These are phyloP conservation scores for Acleris emargana DNA, from an alignment of 2,888 invertebrate species.

Conservation along the genomic window DNA sequence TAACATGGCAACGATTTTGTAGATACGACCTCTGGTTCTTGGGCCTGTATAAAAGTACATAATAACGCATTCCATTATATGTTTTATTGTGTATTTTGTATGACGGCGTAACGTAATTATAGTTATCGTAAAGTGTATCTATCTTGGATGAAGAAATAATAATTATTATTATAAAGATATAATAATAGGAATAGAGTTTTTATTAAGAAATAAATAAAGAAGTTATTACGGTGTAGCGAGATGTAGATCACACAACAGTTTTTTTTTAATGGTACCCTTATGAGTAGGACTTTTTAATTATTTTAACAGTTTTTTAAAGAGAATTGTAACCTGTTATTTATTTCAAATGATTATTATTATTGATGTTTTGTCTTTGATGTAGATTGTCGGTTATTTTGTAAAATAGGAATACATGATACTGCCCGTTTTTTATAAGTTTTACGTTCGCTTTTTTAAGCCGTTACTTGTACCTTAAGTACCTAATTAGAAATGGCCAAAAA, in stretches of 20 bases:
- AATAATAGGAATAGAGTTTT: slow-evolving; percentile 83
- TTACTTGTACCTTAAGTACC: slow-evolving; percentile 34
- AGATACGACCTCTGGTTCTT: slow-evolving; percentile 47
- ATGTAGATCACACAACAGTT: slow-evolving; percentile 68
- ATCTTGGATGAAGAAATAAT: slow-evolving; percentile 80
- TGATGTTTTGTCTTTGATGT: slow-evolving; percentile 76
- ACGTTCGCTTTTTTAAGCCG: slow-evolving; percentile 52
- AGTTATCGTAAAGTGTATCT: slow-evolving; percentile 78
- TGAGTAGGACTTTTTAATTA: slow-evolving; percentile 73
- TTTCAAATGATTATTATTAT: slow-evolving; percentile 83
- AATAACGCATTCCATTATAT: slow-evolving; percentile 43
- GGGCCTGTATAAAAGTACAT: slow-evolving; percentile 42
- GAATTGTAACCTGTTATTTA: slow-evolving; percentile 82
- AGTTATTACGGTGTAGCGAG: slow-evolving; percentile 74
- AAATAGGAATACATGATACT: slow-evolving; percentile 78
- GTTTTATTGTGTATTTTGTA: slow-evolving; percentile 62
- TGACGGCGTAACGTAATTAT: slow-evolving; percentile 63
- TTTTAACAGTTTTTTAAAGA: slow-evolving; percentile 79
- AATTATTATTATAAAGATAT: slow-evolving; percentile 80
- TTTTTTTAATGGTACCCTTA: slow-evolving; percentile 69
- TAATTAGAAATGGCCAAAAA: slow-evolving; percentile 19
- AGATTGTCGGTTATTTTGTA: slow-evolving; percentile 77
- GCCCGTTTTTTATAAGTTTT: slow-evolving; percentile 70
- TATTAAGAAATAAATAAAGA: slow-evolving; percentile 81
- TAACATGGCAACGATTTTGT: slow-evolving; percentile 48